Percentiles rank a stretch among this genome's conserved stretches.
Conservation (phyloP, 2,113 vertebrate genomes). For the Petrocephalus zakoni region DNA sequence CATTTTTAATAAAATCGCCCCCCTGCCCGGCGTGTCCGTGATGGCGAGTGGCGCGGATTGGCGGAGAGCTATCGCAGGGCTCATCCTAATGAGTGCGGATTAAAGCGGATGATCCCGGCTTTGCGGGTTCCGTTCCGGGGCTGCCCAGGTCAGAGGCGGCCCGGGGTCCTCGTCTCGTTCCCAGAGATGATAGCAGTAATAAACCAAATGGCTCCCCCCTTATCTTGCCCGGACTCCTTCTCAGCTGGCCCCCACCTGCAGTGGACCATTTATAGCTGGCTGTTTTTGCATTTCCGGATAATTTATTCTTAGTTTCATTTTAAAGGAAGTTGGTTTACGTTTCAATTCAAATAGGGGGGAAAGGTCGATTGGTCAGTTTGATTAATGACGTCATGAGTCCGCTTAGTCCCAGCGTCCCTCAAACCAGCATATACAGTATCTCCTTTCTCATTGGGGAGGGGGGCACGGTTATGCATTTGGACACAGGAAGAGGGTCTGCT, state of each 20-base stretch:
- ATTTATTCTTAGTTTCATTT: not conserved
- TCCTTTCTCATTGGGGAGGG: not conserved
- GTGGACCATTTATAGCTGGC: not conserved
- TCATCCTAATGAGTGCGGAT: constrained; percentile 17
- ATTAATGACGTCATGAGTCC: not conserved
- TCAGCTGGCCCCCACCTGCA: not conserved
- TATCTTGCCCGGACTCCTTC: not conserved
- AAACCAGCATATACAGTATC: not conserved
- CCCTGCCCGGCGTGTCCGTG: not conserved
- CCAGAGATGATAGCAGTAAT: constrained; percentile 36
- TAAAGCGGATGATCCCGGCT: constrained; percentile 18
- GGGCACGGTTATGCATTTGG: too few relatives aligned
- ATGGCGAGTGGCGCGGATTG: not conserved
- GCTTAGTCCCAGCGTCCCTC: not conserved
- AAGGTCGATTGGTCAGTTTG: not conserved
- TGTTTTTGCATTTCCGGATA: not conserved
- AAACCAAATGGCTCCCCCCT: constrained; percentile 30
- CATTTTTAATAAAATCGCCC: constrained; percentile 9
- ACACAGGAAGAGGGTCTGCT: not conserved
- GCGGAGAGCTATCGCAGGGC: not conserved
- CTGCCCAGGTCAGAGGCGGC: not conserved
- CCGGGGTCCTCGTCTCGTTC: constrained; percentile 27
- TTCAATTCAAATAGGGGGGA: not conserved
- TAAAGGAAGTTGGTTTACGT: not conserved
- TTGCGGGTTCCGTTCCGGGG: not conserved